Percentiles rank a stretch among this genome's conserved stretches.
Evolutionary conservation across 2,888 invertebrate species (phyloP).

Genomic region (Coecobrya sp.): DNA sequence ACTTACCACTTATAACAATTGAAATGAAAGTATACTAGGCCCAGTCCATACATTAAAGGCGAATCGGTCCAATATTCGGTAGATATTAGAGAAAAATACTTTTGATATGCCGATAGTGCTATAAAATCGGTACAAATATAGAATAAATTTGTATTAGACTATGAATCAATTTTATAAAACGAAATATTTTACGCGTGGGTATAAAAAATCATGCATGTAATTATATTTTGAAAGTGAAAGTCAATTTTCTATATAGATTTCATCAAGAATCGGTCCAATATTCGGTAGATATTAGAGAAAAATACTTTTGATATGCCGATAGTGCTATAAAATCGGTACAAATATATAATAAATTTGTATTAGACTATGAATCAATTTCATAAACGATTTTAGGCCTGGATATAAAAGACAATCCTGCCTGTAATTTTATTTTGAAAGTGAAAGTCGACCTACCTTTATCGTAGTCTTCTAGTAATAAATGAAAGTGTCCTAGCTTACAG

Average conservation of each 20-base stretch:
- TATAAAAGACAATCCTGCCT: no score
- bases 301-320: conserved; percentile 98
- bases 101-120: conserved; percentile 99
- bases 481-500: conserved; percentile 98
- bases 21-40: conserved; percentile 98
- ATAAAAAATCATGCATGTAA: no score
- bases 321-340: conserved; percentile 91
- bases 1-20: conserved; percentile 98
- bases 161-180: no score
- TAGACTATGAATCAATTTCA: no score
- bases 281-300: conserved; percentile 91
- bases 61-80: conserved; percentile 96
- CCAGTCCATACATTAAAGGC: conserved; percentile 97
- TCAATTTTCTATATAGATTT: conserved; percentile 91
- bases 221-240: neutral
- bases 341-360: neutral
- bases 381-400: no score
- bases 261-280: conserved; percentile 95
- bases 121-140: conserved; percentile 81
- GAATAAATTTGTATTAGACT: neutral
- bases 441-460: conserved; percentile 93
- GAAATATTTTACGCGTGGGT: no score
- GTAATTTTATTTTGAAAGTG: neutral
- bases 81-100: conserved; percentile 92
- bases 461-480: conserved; percentile 97